A percentile compares a stretch with the other conserved stretches of the same genome.
phyloP scores from a whole-genome alignment of 2,113 vertebrate species.

The rat (Rattus norvegicus) region DNA sequence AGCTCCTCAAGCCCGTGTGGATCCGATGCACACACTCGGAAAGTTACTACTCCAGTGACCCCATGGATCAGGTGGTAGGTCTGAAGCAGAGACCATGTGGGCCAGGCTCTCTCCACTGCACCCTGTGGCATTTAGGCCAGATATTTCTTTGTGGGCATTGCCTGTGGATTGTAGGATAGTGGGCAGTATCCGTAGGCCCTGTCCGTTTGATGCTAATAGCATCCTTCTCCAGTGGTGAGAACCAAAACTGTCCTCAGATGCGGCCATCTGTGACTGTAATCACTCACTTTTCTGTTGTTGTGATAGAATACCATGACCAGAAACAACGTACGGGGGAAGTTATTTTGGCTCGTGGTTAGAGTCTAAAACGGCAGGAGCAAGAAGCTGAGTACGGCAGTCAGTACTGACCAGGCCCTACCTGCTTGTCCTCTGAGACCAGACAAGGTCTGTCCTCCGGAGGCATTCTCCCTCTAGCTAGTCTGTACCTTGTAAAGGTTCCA shows the following conservation, averaged over 20 bases:
- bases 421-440: not conserved
- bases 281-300: not conserved
- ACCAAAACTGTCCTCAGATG: not conserved
- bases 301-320: not conserved
- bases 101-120: rapidly evolving
- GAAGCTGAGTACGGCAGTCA: not conserved
- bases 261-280: not conserved
- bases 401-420: not conserved
- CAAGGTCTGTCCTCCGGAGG: not conserved
- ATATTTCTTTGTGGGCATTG: not conserved
- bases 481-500: not conserved
- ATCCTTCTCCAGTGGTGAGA: not conserved
- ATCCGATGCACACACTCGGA: slow-evolving; percentile 98
- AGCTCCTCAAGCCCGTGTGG: slow-evolving; percentile 96
- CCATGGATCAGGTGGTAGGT: slow-evolving; percentile 99
- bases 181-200: not conserved
- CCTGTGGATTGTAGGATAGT: not conserved
- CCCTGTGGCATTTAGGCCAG: not conserved
- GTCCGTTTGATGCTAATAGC: not conserved
- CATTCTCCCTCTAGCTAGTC: not conserved
- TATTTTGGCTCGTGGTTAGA: not conserved
- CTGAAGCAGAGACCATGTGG: not conserved
- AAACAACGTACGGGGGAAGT: not conserved
- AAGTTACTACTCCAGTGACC: slow-evolving; percentile 97
- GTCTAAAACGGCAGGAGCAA: not conserved